Percentiles rank a stretch among this genome's conserved stretches.
These are phyloP conservation scores for Morelia viridis DNA, from an alignment of 2,797 vertebrate species.

Conservation along the genomic window DNA sequence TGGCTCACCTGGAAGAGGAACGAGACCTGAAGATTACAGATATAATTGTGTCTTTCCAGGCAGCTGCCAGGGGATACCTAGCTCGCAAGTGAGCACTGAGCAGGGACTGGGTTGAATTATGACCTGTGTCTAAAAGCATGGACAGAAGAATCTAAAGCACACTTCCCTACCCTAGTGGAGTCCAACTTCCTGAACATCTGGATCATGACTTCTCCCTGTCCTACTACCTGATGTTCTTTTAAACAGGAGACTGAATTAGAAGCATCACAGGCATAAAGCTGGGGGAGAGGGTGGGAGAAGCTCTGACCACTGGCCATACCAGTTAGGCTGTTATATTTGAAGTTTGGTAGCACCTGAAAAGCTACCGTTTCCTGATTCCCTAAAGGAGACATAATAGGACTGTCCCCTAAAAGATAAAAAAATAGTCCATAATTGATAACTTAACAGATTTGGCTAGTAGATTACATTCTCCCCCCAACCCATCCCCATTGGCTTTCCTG, in stretches of 20 bases:
- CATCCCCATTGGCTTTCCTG: too few species aligned
- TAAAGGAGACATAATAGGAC: neutral
- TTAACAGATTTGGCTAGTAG: neutral
- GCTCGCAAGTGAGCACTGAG: constrained; percentile 79
- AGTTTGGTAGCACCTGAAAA: neutral
- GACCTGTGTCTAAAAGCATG: neutral
- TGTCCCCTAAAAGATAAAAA: neutral
- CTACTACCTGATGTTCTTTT: too few species aligned
- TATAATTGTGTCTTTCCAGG: constrained; percentile 91
- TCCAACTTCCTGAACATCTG: too few species aligned
- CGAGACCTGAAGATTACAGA: constrained; percentile 91
- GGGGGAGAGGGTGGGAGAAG: neutral
- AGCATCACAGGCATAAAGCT: neutral
- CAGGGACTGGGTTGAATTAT: neutral
- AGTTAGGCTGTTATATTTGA: neutral
- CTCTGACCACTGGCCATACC: neutral
- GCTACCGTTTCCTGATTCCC: neutral
- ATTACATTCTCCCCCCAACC: neutral
- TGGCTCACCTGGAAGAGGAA: constrained; percentile 89
- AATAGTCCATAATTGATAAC: neutral
- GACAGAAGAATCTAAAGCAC: neutral
- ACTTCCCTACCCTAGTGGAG: neutral
- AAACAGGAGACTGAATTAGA: neutral
- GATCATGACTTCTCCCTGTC: neutral
- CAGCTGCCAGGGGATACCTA: constrained; percentile 83